These are phyloP conservation scores for Tiaroga cobitis DNA, from an alignment of 2,797 vertebrate species.

Conservation along the genomic window DNA sequence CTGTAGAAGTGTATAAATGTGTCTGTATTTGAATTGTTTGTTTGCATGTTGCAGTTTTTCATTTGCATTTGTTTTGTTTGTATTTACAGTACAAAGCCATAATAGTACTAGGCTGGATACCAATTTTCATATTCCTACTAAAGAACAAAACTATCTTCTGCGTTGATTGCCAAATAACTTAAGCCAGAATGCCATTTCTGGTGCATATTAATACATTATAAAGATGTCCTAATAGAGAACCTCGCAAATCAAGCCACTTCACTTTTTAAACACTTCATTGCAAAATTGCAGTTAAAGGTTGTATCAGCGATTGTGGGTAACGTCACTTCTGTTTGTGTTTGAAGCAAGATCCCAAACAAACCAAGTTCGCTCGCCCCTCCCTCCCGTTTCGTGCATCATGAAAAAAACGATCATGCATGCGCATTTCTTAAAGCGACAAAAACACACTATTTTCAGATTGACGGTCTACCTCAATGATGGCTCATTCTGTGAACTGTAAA, in stretches of 20 bases:
- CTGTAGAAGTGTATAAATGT: not conserved
- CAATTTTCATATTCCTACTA: not conserved
- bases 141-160: not conserved
- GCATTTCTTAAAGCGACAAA: no score
- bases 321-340: no score
- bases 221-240: not conserved
- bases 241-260: not conserved
- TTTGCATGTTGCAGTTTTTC: not conserved
- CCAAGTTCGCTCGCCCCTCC: no score
- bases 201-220: not conserved
- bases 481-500: no score
- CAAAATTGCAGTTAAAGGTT: no score
- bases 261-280: not conserved
- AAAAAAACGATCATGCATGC: no score
- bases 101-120: not conserved
- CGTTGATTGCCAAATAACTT: not conserved
- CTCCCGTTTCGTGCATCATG: no score
- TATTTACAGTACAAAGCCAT: not conserved
- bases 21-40: not conserved
- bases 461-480: no score
- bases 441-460: no score
- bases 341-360: no score
- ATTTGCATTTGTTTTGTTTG: slow-evolving; percentile 33
- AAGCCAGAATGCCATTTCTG: not conserved
- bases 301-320: no score